Evolutionary conservation across 1,140 invertebrate genomes (phyloP).

Genomic region (Linepithema humile): DNA sequence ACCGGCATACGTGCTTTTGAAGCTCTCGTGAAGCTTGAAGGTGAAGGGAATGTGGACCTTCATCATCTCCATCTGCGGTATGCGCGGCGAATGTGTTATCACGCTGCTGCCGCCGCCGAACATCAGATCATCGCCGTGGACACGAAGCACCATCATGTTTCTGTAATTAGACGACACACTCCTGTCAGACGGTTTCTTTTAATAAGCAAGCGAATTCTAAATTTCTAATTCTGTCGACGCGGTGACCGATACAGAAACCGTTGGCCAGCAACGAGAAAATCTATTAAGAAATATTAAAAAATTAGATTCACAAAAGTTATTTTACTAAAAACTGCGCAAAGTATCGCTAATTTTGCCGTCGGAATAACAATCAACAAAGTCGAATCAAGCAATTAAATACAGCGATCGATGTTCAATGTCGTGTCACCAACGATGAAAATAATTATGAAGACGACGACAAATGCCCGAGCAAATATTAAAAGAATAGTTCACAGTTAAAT

Average conservation of each 20-base stretch:
- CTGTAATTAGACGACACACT: constrained; percentile 78
- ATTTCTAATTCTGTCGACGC: too few relatives aligned
- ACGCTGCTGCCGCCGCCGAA: constrained; percentile 85
- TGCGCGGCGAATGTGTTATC: constrained; percentile 86
- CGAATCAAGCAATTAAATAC: too few relatives aligned
- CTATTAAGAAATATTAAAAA: too few relatives aligned
- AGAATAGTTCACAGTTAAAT: neutral
- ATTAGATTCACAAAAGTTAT: too few relatives aligned
- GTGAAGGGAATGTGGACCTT: constrained; percentile 92
- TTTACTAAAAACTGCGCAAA: too few relatives aligned
- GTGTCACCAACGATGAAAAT: too few relatives aligned
- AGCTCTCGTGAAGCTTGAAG: constrained; percentile 89
- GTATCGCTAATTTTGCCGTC: too few relatives aligned
- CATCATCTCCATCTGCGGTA: constrained; percentile 92
- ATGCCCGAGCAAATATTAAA: neutral
- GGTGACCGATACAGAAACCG: too few relatives aligned
- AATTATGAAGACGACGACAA: neutral
- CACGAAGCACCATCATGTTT: constrained; percentile 90
- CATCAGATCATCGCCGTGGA: constrained; percentile 89
- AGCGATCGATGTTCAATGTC: too few relatives aligned
- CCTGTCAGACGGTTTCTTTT: neutral
- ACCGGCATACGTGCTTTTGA: constrained; percentile 83
- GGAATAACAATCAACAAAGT: too few relatives aligned
- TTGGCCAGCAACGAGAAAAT: too few relatives aligned
- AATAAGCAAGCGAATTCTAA: too few relatives aligned